Evolutionary conservation across 1,140 invertebrate species (phyloP), one percentile per base, ranked within the genome.

Genomic region (Plutomurus gul): DNA sequence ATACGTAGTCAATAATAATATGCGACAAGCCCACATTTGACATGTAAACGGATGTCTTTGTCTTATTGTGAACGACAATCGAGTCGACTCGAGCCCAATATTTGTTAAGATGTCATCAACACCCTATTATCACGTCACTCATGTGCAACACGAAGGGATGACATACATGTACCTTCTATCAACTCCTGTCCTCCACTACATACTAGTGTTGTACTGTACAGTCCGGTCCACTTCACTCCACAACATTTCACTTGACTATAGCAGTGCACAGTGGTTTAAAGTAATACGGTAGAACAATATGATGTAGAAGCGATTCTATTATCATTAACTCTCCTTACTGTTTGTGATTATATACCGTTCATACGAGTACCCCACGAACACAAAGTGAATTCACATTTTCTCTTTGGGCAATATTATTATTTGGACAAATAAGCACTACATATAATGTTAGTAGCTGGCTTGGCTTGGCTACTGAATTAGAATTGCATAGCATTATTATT

Each of bases 91-190:
- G 49, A 40, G 73, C 79, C 40, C 75, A 81, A 71, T 82, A 82
- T 82, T 82, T 82, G 81, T 82, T 79, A 79, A 81, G 79, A 81
- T 79, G 82, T 83, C 82, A 83, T 78, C 77, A 74, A 74, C 77
- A 82, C 73, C 82, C 79, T 78, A 83, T 83, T 83, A 83, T 83
- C 79, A 76, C 81, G 82, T 83, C 82, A 83, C 47, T 82, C 79
- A 82, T 39, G 70, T 43, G 39, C 27, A 76, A 76, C 71, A 82
- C 65, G 77, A 56, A 81, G n/a, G 40, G 70, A 72, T 72, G 70
- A 72, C 70, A 72, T 72, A 72, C 70, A 72, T 40, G 70, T 72
- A 40, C 70, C 8, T 25, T 40, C 27, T 30, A 65, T 65, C 56
- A 33, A 65, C 56, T 65, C 30, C 56, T n/a, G n/a, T n/a, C n/a